These are phyloP conservation scores for Zosterops borbonicus DNA, from an alignment of 2,113 vertebrate genomes.

Conservation along the genomic window DNA sequence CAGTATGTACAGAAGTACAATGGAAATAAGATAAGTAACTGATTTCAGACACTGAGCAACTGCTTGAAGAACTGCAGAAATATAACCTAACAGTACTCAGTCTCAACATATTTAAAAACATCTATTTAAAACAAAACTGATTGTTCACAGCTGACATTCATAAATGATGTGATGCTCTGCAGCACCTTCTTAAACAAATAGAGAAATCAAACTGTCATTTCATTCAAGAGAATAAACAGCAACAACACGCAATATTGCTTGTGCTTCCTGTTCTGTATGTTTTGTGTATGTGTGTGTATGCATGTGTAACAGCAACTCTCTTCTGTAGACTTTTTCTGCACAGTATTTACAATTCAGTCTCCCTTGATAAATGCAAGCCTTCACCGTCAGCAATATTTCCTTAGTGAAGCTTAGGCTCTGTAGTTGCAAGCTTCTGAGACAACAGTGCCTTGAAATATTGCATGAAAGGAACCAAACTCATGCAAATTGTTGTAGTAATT, in stretches of 20 bases:
- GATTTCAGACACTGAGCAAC: not conserved
- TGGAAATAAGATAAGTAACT: not conserved
- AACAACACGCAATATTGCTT: not conserved
- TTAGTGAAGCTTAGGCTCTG: conserved; percentile 56
- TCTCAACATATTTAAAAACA: not conserved
- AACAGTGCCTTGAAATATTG: conserved; percentile 35
- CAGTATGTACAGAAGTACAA: not conserved
- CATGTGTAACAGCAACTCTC: not conserved
- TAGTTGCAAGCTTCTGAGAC: conserved; percentile 51
- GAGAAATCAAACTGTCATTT: conserved; percentile 3
- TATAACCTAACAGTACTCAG: not conserved
- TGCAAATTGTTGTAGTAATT: conserved; percentile 40
- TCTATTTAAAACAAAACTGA: not conserved
- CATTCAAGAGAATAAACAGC: conserved; percentile 4
- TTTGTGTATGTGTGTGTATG: not conserved
- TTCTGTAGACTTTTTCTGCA: conserved; percentile 20
- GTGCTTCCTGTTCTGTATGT: not conserved
- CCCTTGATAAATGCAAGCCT: conserved; percentile 38
- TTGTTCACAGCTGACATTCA: not conserved
- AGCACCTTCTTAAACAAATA: not conserved
- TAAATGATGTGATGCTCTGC: not conserved
- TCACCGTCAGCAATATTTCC: conserved; percentile 53
- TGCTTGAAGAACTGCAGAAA: not conserved
- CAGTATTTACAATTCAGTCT: conserved; percentile 53
- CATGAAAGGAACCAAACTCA: conserved; percentile 41